Conservation (phyloP, 1,140 invertebrate genomes). For the Diorhabda elongata region DNA sequence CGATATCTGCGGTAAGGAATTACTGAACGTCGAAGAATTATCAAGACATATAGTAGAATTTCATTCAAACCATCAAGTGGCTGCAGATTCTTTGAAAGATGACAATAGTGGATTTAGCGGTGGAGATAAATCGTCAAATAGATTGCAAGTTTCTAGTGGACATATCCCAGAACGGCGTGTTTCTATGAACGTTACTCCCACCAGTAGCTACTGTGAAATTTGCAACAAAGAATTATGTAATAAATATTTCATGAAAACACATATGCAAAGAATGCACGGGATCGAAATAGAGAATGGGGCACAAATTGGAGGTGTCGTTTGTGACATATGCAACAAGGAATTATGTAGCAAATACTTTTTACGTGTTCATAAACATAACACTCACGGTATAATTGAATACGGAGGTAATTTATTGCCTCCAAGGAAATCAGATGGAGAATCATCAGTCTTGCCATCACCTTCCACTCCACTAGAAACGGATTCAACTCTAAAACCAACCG, state of each 20-base stretch:
- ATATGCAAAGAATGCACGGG: slow-evolving; percentile 99
- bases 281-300: slow-evolving; percentile 91
- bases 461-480: slow-evolving; percentile 50
- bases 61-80: slow-evolving; percentile 45
- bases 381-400: slow-evolving; percentile 87
- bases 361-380: slow-evolving; percentile 95
- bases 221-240: slow-evolving; percentile 99
- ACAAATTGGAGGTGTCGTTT: slow-evolving; percentile 87
- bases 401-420: slow-evolving; percentile 52
- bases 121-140: slow-evolving; percentile 23
- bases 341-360: slow-evolving; percentile 97
- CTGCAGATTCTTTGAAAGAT: slow-evolving; percentile 24
- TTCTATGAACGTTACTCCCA: slow-evolving; percentile 54
- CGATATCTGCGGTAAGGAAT: slow-evolving; percentile 58
- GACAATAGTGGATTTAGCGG: slow-evolving; percentile 21
- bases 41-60: slow-evolving; percentile 57
- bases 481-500: slow-evolving; percentile 50
- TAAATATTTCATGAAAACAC: slow-evolving; percentile 99
- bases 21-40: slow-evolving; percentile 51
- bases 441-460: slow-evolving; percentile 23
- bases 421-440: slow-evolving; percentile 47
- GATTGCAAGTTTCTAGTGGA: slow-evolving; percentile 27
- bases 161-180: slow-evolving; percentile 36
- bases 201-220: slow-evolving; percentile 94
- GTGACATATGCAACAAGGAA: slow-evolving; percentile 97